Evolutionary conservation across 2,797 vertebrate species (phyloP), one percentile per base, ranked within the genome.

Genomic region (Benthosema pterotum): DNA sequence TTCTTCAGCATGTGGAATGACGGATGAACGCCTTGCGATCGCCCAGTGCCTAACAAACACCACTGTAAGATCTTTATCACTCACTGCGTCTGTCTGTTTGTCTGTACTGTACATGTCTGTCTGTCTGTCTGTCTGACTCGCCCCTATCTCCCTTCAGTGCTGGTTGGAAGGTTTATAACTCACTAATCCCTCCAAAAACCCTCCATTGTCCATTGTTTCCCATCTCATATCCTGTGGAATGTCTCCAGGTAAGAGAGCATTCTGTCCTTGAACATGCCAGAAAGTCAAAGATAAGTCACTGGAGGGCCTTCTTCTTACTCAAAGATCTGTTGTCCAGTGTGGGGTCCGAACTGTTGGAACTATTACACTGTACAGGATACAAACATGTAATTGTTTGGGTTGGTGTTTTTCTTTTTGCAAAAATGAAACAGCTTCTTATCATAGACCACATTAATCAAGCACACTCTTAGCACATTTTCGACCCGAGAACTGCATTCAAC

Each of bases 191-290:
- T 61, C 32, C 0, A 45, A 38, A 42, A 38, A 42, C 52, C 48
- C 13, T 48, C 60, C 60, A 65, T 78, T 85, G 77, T 83, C 69
- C 75, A 71, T 82, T 86, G 79, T 22, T 80, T 74, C 71, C 62
- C 38, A 46, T 77, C 71, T 83, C 67, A 69, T 81, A 62, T 72
- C 65, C 64, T 50, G 63, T 83, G 78, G 74, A 82, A 68, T 81
- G 58, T 51, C 38, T 80, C 28, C 69, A 80, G 78, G 77, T 81
- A 69, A 66, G 58, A 62, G 14, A 43, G 16, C 13, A 51, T 28
- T 72, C 60, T 48, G 82, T 79, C 83, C 82, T 88, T 78, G 60
- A 74, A 25, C 5, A 0, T 32, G 32, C 58, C 1, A 55, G 46
- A 84, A 74, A 69, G 73, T 83, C 65, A 63, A 57, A 73, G n/a